Conservation (phyloP, 2,113 vertebrate genomes). For the Microcebus murinus region DNA sequence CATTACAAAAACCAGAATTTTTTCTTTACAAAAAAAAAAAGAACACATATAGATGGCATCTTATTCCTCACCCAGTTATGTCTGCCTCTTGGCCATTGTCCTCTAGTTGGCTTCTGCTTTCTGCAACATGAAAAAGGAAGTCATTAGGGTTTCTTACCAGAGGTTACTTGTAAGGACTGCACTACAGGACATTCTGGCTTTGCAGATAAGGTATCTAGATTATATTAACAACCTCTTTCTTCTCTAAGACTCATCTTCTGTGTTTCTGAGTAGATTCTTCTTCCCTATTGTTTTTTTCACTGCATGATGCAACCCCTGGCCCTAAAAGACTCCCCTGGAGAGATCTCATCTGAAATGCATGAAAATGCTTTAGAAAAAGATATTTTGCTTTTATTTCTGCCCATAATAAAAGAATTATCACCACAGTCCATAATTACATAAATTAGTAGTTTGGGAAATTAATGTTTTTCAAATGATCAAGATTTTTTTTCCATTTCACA, state of each 20-base stretch:
- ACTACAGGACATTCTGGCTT: slow-evolving; percentile 49
- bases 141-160: slow-evolving; percentile 73
- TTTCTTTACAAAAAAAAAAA: slow-evolving; percentile 47
- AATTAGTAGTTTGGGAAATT: slow-evolving; percentile 29
- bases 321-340: not conserved
- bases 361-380: slow-evolving; percentile 48
- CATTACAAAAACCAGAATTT: not conserved
- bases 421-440: not conserved
- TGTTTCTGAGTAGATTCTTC: not conserved
- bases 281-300: not conserved
- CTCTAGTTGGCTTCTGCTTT: slow-evolving; percentile 95
- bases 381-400: slow-evolving; percentile 45
- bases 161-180: slow-evolving; percentile 55
- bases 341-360: slow-evolving; percentile 26
- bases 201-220: slow-evolving; percentile 47
- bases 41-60: slow-evolving; percentile 65
- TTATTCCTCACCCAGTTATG: slow-evolving; percentile 96
- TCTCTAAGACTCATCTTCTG: not conserved
- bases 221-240: not conserved
- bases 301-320: not conserved
- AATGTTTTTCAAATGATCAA: not conserved
- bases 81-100: slow-evolving; percentile 96
- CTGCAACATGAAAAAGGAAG: slow-evolving; percentile 85
- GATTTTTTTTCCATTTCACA: not conserved
- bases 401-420: not conserved